A percentile compares a stretch with the other conserved stretches of the same genome.
These are phyloP conservation scores for Pocillopora damicornis DNA, from an alignment of 64 coral and sea anemone species.

Conservation along the genomic window DNA sequence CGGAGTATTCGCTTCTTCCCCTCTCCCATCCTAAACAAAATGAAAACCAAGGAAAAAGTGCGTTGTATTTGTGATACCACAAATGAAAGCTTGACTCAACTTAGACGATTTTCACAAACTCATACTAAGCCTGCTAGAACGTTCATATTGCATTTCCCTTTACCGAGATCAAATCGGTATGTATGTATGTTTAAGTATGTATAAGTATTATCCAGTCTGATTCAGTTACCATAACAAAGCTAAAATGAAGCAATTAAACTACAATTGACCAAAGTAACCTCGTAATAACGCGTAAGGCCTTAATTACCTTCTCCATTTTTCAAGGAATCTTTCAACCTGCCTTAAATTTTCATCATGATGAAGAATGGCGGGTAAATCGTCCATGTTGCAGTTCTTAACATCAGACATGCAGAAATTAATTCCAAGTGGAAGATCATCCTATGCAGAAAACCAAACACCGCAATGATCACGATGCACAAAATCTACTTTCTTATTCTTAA, in stretches of 20 bases:
- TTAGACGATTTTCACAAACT: too few relatives aligned
- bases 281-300: neutral
- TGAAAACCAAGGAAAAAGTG: too few relatives aligned
- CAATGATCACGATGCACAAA: neutral
- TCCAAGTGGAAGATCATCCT: slow-evolving; percentile 68
- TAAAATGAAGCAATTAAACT: neutral
- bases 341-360: slow-evolving; percentile 52
- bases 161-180: too few relatives aligned
- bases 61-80: too few relatives aligned
- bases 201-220: too few relatives aligned
- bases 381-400: slow-evolving; percentile 59
- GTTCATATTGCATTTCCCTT: too few relatives aligned
- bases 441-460: neutral
- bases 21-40: slow-evolving; percentile 38
- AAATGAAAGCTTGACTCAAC: too few relatives aligned
- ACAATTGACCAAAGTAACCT: neutral
- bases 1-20: slow-evolving; percentile 31
- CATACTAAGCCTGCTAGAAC: too few relatives aligned
- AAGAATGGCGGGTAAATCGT: slow-evolving; percentile 62
- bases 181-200: too few relatives aligned
- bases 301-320: slow-evolving; percentile 68
- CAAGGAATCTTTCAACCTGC: slow-evolving; percentile 57
- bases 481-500: neutral
- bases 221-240: too few relatives aligned
- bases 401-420: slow-evolving; percentile 66